phyloP scores from a whole-genome alignment of 2,113 vertebrate species.

The Puffinus mauretanicus region DNA sequence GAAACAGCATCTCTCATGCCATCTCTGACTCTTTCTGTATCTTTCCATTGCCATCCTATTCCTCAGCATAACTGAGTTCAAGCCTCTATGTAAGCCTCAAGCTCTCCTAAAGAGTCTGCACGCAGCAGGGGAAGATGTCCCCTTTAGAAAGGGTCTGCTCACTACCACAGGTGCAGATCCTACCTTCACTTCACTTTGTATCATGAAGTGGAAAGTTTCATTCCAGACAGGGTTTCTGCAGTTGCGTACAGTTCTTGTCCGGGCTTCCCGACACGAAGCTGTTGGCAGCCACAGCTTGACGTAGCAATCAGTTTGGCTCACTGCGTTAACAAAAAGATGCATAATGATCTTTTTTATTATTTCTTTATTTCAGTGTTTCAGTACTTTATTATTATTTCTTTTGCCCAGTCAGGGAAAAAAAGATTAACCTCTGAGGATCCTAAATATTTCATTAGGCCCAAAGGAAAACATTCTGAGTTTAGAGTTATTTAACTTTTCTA shows the following conservation, averaged over 20 bases:
- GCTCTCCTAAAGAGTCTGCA: background rate
- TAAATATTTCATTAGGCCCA: background rate
- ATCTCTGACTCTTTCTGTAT: background rate
- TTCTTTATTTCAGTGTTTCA: background rate
- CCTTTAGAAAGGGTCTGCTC: background rate
- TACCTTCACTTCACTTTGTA: slow-evolving; percentile 82
- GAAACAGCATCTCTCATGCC: background rate
- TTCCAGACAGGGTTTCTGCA: slow-evolving; percentile 81
- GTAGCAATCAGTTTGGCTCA: slow-evolving; percentile 76
- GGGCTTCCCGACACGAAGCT: slow-evolving; percentile 33
- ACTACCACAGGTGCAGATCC: background rate
- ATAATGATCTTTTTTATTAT: background rate
- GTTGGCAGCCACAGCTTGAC: slow-evolving; percentile 79
- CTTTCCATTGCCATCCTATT: background rate
- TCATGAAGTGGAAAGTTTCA: slow-evolving; percentile 79
- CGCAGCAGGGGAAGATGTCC: background rate
- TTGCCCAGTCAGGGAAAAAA: background rate
- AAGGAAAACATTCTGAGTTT: background rate
- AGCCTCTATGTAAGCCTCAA: background rate
- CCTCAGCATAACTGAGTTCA: background rate
- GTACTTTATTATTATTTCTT: background rate
- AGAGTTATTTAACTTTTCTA: background rate
- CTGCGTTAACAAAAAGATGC: slow-evolving; percentile 24
- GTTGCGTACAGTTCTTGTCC: slow-evolving; percentile 73
- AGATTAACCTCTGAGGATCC: background rate